Evolutionary conservation across 1,140 invertebrate genomes (phyloP), one percentile per base, ranked within the genome.

Genomic region (Leptoteleia sp.): DNA sequence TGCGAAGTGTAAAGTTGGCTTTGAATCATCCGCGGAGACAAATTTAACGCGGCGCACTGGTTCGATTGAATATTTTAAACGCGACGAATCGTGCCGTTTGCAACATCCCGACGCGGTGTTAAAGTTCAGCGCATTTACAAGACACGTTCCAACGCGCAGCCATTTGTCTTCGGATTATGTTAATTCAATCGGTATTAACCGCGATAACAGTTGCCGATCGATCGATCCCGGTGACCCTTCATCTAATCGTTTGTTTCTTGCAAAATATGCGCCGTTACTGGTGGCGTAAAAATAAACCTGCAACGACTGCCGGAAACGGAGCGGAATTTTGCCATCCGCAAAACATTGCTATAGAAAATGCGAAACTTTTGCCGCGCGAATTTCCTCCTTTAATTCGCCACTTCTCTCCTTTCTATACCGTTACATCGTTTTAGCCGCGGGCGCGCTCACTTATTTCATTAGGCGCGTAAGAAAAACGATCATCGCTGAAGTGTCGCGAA

Each of bases 331-430:
- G 55, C 73, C 54, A 22, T 31, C 55, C 19, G 48, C n/a, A n/a
- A n/a, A n/a, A n/a, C n/a, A n/a, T 62, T 31, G 15, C 47, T 40
- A 61, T 55, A 40, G 55, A 68, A 73, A 67, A 45, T 43, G 43
- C 45, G 27, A 57, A 79, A 62, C 64, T 68, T 37, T 68, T 62
- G 42, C 43, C 35, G 52, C 42, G 47, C 19, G 37, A 27, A 62
- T 61, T 76, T 62, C 50, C 47, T 70, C 64, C 43, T 76, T 67
- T 68, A 25, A n/a, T 38, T 19, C 2, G 29, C 27, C 29, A 67
- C 59, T 75, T 75, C 71, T 70, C 71, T 64, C 65, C 59, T 77
- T 71, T 64, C 67, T 65, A 65, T 72, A 62, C 45, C 61, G 68
- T 78, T 72, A 72, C 54, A 78, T 55, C 38, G 52, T 19, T 4